Evolutionary conservation across 1,140 invertebrate species (phyloP), one percentile per base, ranked within the genome.

Genomic region (Hermatobates lingyangjiaoensis): DNA sequence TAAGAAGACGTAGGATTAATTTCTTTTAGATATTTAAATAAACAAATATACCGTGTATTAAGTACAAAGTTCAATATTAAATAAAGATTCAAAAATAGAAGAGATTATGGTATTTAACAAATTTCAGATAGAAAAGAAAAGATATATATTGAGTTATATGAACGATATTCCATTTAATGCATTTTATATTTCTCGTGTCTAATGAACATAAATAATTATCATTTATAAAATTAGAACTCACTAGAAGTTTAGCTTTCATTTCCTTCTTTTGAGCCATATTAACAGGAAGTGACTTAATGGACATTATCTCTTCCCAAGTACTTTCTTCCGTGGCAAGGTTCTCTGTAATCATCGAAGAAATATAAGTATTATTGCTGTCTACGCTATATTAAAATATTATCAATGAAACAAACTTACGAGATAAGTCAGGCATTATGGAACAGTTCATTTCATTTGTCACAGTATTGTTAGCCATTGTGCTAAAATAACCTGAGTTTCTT

Each of bases 281-380:
- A 12, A 87, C 74, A 2, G 84, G 83, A 75, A 85, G 78, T 0
- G 80, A 74, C 62, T 86, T 86, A 27, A 88, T 85, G 60, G 81
- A 77, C 76, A 83, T 83, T 30, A 88, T 83, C 68, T 87, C 82
- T 60, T 87, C 80, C 83, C 83, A 87, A 7, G 81, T 83, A 10
- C 79, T 73, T 62, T 84, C 79, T 64, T 88, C 84, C 58, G 87
- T 85, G 4, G 82, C 81, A 40, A 83, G 67, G 65, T 81, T 81
- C 64, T 84, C 80, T 74, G 59, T 0, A 65, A 61, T 1, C 3
- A 24, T 39, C 10, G 23, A 51, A 45, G n/a, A 20, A 21, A 2
- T 20, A 14, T 45, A 20, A 12, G 24, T 21, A 45, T 3, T 20
- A 45, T 7, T 34, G 3, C 2, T 20, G 12, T 14, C 45, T 12